Conservation (phyloP, 64 coral and sea anemone genomes). For the Actinia tenebrosa region DNA sequence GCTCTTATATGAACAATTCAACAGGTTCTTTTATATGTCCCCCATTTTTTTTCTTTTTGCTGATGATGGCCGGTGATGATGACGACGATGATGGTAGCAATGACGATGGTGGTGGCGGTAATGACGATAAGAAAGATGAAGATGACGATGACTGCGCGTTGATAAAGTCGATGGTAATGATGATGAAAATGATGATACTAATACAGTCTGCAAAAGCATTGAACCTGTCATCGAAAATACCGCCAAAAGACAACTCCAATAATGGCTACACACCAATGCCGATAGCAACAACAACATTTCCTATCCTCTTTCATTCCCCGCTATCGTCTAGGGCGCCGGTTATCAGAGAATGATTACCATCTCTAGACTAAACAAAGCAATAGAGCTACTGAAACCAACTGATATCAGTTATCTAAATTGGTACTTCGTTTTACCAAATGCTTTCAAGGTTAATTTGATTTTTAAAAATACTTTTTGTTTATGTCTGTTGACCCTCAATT, state of each 20-base stretch:
- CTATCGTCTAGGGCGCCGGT: neutral
- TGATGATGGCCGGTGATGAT: neutral
- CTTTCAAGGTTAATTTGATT: slow-evolving; percentile 14
- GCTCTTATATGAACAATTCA: no score
- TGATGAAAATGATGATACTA: neutral
- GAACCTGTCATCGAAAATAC: no score
- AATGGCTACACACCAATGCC: no score
- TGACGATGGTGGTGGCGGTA: no score
- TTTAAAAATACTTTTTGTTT: neutral
- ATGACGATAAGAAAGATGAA: neutral
- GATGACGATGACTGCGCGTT: neutral
- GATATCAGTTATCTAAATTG: neutral
- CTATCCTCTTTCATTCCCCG: neutral
- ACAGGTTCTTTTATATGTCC: no score
- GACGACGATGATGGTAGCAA: neutral
- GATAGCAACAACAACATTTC: neutral
- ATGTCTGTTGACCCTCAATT: neutral
- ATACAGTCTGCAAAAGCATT: neutral
- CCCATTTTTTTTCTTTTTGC: no score
- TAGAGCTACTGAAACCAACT: neutral
- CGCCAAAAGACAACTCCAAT: no score
- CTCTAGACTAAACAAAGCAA: neutral
- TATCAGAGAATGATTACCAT: neutral
- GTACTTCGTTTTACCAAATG: neutral
- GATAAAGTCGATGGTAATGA: neutral